Percentiles rank a stretch among this genome's conserved stretches.
phyloP scores from a whole-genome alignment of 2,797 vertebrate species.

The Syndactyla subalaris region DNA sequence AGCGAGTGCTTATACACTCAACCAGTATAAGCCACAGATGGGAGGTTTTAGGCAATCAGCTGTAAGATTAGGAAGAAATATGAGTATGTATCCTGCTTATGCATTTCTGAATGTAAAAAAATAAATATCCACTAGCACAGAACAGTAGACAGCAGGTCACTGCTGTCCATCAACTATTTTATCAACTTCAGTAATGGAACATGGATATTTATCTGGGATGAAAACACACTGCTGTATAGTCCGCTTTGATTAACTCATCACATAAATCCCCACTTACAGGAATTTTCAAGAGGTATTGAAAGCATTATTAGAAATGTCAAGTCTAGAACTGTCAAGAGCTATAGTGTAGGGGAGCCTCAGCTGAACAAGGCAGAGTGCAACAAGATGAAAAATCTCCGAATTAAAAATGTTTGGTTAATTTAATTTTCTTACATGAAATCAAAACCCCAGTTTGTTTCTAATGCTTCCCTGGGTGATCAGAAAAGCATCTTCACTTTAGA shows the following conservation, averaged over 20 bases:
- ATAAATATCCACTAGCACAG: not conserved
- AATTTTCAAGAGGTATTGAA: conserved; percentile 20
- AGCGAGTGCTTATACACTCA: not conserved
- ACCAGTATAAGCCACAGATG: conserved; percentile 22
- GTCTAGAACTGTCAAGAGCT: not conserved
- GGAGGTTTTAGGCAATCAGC: conserved; percentile 49
- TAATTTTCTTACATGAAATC: not conserved
- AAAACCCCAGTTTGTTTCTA: not conserved
- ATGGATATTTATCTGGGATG: not conserved
- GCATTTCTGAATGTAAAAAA: conserved; percentile 1
- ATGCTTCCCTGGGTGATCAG: not conserved
- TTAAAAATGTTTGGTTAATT: not conserved
- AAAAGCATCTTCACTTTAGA: not conserved
- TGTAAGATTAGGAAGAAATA: conserved; percentile 25
- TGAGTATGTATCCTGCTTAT: not conserved
- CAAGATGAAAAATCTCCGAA: not conserved
- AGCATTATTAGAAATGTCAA: conserved; percentile 19
- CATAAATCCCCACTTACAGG: not conserved
- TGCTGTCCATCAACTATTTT: conserved; percentile 24
- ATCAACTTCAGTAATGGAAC: conserved; percentile 17
- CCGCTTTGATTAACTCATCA: conserved; percentile 17
- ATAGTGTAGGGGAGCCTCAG: not conserved
- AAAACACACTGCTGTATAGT: not conserved
- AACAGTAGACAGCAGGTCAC: not conserved
- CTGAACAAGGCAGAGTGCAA: not conserved